Base-by-base conservation (phyloP, 2,888 invertebrate genomes). In the Andrena flavipes region DNA sequence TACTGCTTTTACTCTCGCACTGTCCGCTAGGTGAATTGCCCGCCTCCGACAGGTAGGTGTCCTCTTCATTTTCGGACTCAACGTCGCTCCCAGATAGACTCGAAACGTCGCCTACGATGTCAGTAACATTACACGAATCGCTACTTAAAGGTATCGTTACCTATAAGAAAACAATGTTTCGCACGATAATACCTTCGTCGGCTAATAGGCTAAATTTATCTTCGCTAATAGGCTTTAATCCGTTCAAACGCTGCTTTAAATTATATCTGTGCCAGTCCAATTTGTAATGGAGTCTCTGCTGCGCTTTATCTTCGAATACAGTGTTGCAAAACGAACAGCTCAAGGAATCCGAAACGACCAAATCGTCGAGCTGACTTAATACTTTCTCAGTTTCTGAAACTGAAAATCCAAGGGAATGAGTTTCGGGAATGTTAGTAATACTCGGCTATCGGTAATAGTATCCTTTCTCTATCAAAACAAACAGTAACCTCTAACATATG, bases 211-310 rank as follows among this genome's bases (percentile, higher is more conserved):
- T 93, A 93, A 96, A 96, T 82, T 94, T 94, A 63, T 95, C 95
- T 90, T 96, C 96, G 8, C 94, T 94, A 29, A 96, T 92, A 2
- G 95, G 92, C 63, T 93, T 91, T 70, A 94, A 94, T 8, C 96
- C 96, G 86, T 95, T 95, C 13, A 97, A 92, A 84, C 96, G 96
- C 85, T 96, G 95, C 90, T 97, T 97, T 54, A 98, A 94, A 93
- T 98, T 98, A 90, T 97, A 97, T 2, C 97, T 95, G 92, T 98
- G 98, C 97, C 97, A 98, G 92, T 98, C 98, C 51, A 97, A 94
- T 91, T 97, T 97, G 91, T 97, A 98, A 92, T 98, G 98, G 6
- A 96, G 95, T 20, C 96, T 95, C 93, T 97, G 97, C 77, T 96
- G 95, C 0, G 94, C 94, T 64, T 96, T 92, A 67, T 96, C 94